Evolutionary conservation across 2,797 vertebrate species (phyloP).

Genomic region (Xiphorhynchus erythropygius): DNA sequence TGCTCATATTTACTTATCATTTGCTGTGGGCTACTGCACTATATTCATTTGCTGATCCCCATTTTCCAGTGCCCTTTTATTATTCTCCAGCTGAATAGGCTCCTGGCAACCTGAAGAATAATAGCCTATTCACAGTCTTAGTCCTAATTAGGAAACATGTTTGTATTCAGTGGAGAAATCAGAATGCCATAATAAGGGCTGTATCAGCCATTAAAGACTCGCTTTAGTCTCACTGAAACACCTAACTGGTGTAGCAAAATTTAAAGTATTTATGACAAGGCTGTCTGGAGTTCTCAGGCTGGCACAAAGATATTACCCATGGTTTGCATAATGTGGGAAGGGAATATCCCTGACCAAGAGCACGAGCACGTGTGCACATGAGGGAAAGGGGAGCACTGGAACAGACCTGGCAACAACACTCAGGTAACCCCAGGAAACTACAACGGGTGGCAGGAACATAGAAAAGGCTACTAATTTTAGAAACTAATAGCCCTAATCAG

Average conservation of each 20-base stretch:
- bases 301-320: neutral
- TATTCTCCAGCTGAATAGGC: neutral
- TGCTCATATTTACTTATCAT: neutral
- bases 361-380: accelerated
- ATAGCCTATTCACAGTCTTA: neutral
- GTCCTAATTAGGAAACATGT: constrained; percentile 17
- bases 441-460: neutral
- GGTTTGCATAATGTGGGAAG: neutral
- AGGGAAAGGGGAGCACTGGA: neutral
- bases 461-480: neutral
- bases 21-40: neutral
- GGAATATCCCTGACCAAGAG: neutral
- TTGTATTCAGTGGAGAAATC: constrained; percentile 1
- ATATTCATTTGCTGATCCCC: neutral
- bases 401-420: neutral
- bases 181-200: neutral
- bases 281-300: neutral
- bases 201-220: neutral
- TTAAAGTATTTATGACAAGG: neutral
- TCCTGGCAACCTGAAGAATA: neutral
- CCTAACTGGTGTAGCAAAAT: neutral
- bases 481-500: neutral
- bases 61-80: neutral
- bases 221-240: neutral
- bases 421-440: neutral